A percentile compares a stretch with the other conserved stretches of the same genome.
phyloP scores from a whole-genome alignment of 2,888 invertebrate species.

The Galeruca laticollis region DNA sequence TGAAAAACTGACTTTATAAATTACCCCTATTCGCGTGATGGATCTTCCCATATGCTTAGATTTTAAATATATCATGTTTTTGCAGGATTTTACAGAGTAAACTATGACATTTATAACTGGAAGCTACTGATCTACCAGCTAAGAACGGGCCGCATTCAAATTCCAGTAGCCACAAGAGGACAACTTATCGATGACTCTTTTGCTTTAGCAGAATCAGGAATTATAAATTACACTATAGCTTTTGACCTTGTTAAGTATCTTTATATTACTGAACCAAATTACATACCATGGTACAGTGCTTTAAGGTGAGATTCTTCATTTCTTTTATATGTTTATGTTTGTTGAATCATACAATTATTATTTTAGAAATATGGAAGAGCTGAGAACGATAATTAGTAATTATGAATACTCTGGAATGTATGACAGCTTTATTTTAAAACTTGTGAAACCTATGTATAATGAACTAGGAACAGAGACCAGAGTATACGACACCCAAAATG shows the following conservation, averaged over 20 bases:
- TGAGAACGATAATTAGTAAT: conserved; percentile 68
- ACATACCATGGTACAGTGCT: conserved; percentile 76
- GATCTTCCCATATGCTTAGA: neutral
- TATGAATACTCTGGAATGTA: conserved; percentile 69
- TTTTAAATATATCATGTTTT: neutral
- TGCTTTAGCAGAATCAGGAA: conserved; percentile 73
- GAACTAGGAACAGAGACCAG: conserved; percentile 69
- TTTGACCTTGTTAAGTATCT: conserved; percentile 76
- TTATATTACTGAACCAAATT: conserved; percentile 72
- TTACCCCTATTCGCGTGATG: neutral
- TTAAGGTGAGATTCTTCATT: conserved; percentile 60
- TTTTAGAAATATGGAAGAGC: conserved; percentile 67
- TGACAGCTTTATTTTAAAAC: conserved; percentile 57
- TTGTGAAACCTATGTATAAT: conserved; percentile 63
- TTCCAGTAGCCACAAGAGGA: conserved; percentile 74
- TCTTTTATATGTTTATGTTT: neutral
- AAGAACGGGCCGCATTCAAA: conserved; percentile 61
- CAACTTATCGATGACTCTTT: conserved; percentile 82
- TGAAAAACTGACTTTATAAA: no score
- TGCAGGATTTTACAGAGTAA: conserved; percentile 74
- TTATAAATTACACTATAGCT: conserved; percentile 72
- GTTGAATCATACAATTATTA: neutral
- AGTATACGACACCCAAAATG: conserved; percentile 69
- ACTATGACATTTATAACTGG: conserved; percentile 74
- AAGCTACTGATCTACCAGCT: conserved; percentile 68